Base-by-base conservation (phyloP, 2,797 vertebrate genomes). In the Falco rusticolus region DNA sequence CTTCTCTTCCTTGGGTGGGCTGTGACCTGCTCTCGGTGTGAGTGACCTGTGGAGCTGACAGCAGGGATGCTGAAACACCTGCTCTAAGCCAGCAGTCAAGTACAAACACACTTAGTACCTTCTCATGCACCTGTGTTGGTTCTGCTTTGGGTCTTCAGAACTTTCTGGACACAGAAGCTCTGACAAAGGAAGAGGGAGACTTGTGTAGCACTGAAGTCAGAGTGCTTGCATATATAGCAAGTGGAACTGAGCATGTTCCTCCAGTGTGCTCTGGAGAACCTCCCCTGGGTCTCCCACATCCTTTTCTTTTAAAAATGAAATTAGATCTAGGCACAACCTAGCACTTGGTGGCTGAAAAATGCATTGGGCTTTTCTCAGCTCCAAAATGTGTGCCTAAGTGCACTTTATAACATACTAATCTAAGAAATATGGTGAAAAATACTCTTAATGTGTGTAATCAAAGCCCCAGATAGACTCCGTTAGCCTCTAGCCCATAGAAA, bases 121-220 rank as follows among this genome's bases (percentile, higher is more conserved):
- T 37, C 33, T n/a, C 37, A 4, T 0, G 28, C 4, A 5, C n/a
- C 0, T 5, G 16, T 10, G 12, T 63, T 16, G 1, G 6, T 17
- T 37, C 16, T 56, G n/a, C 9, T 54, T 50, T 61, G 47, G 26
- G 24, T 61, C 47, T 91, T 60, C 34, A 29, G 57, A 15, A 37
- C 3, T 37, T n/a, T 56, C 5, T 37, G 60, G 37, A 25, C 24
- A 10, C 12, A 13, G 5, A 39, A 61, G 54, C 31, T 76, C 78
- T 17, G 11, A 12, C 16, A 61, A 57, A 6, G 28, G 57, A 18
- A 11, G 17, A n/a, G 16, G 6, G 20, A 8, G 11, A 8, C 21
- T 17, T 50, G 16, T 60, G 28, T 22, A 63, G 39, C 1, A 3
- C 63, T 33, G 43, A 63, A 43, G 59, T 48, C 51, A 34, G 37